Evolutionary conservation across 2,888 invertebrate species (phyloP).

Genomic region (Himalopsyche japonica): DNA sequence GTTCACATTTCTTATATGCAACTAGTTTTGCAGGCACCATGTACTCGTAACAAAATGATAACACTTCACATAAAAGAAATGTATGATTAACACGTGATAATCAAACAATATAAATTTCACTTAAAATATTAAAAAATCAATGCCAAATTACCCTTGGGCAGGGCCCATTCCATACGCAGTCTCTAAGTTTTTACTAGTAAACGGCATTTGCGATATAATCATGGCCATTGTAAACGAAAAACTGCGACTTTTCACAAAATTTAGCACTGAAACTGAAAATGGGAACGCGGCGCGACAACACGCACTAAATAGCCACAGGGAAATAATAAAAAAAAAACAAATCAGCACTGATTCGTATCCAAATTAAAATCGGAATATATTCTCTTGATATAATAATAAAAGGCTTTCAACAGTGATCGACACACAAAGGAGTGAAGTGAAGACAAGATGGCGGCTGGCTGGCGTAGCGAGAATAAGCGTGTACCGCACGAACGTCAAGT

Average conservation of each 20-base stretch:
- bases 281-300: neutral
- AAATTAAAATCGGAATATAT: neutral
- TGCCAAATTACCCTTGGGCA: constrained; percentile 16
- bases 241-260: neutral
- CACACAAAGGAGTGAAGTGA: neutral
- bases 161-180: constrained; percentile 25
- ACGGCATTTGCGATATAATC: constrained; percentile 60
- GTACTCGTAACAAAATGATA: neutral
- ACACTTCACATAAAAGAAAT: neutral
- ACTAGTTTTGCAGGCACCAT: neutral
- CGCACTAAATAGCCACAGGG: constrained; percentile 5
- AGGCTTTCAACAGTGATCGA: neutral
- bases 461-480: neutral
- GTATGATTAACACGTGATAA: neutral
- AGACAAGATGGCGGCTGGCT: constrained; percentile 15
- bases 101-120: neutral
- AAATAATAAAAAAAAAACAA: constrained; percentile 9
- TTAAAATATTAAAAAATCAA: neutral
- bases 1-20: no score
- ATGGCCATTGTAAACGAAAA: constrained; percentile 54
- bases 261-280: neutral
- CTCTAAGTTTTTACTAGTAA: constrained; percentile 51
- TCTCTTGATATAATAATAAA: neutral
- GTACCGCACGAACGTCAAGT: constrained; percentile 2
- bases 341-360: neutral